Percentiles rank a stretch among this genome's conserved stretches.
These are phyloP conservation scores for Poicephalus gulielmi DNA, from an alignment of 2,113 vertebrate genomes.

Conservation along the genomic window DNA sequence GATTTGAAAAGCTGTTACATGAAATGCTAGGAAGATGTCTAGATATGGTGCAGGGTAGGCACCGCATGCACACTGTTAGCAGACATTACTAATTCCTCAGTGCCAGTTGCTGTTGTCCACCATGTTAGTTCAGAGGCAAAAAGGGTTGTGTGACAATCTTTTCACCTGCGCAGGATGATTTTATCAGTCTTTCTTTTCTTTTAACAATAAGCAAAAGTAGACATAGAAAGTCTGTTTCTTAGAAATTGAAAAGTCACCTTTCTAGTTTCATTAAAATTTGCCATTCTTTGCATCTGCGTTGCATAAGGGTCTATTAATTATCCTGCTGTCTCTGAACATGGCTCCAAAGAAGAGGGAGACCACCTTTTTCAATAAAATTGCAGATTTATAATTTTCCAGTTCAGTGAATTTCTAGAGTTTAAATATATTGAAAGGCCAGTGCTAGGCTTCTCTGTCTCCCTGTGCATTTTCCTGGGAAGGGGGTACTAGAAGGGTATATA, in stretches of 20 bases:
- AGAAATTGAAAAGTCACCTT: background rate
- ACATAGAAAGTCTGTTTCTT: background rate
- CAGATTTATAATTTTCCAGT: slow-evolving; percentile 69
- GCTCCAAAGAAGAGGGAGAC: slow-evolving; percentile 32
- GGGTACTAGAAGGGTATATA: background rate
- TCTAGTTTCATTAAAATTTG: slow-evolving; percentile 28
- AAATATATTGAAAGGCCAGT: slow-evolving; percentile 47
- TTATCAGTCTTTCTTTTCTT: background rate
- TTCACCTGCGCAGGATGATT: background rate
- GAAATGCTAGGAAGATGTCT: background rate
- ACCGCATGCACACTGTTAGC: background rate
- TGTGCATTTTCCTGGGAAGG: background rate
- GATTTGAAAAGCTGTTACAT: background rate
- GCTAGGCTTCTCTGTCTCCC: background rate
- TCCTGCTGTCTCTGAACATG: slow-evolving; percentile 21
- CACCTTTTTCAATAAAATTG: slow-evolving; percentile 64
- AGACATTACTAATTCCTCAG: background rate
- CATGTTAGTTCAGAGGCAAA: background rate
- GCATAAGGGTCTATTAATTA: slow-evolving; percentile 53
- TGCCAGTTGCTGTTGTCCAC: background rate
- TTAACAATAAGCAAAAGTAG: background rate
- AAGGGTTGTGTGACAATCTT: background rate
- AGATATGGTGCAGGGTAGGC: background rate
- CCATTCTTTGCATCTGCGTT: background rate
- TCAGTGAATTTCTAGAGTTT: slow-evolving; percentile 60